Evolutionary conservation across 2,113 vertebrate genomes (phyloP).

Genomic region (Rafetus swinhoei): DNA sequence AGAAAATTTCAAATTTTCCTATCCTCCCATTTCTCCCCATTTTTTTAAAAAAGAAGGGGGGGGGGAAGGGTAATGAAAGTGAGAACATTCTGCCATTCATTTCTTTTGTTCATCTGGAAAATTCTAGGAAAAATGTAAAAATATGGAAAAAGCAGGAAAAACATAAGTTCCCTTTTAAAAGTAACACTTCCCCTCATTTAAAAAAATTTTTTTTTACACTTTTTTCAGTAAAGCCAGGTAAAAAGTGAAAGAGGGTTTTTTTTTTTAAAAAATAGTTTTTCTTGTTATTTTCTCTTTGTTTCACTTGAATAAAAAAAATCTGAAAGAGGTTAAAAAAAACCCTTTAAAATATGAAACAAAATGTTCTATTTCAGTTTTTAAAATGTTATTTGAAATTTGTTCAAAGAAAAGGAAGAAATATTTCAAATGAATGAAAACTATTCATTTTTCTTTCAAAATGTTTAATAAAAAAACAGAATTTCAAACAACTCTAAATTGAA

Average conservation of each 20-base stretch:
- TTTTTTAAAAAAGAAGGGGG: background rate
- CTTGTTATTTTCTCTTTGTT: background rate
- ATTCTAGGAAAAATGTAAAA: background rate
- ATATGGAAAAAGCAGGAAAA: background rate
- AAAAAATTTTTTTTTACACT: no score
- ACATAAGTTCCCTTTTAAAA: background rate
- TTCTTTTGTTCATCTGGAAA: background rate
- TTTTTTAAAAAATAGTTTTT: background rate
- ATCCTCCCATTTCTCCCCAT: background rate
- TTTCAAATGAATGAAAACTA: background rate
- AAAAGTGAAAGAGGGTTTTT: background rate
- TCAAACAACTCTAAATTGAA: background rate
- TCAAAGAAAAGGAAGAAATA: no score
- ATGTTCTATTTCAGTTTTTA: background rate
- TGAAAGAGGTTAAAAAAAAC: no score
- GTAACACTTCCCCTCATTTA: no score
- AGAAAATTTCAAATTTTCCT: background rate
- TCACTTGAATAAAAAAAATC: background rate
- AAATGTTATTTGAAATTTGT: no score
- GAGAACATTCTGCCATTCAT: background rate
- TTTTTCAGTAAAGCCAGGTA: background rate
- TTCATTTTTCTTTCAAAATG: background rate
- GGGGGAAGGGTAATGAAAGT: background rate
- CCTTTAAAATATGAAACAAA: background rate
- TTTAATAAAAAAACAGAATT: background rate